Evolutionary conservation across 2,888 invertebrate species (phyloP).

Genomic region (Epinotia bilunana): DNA sequence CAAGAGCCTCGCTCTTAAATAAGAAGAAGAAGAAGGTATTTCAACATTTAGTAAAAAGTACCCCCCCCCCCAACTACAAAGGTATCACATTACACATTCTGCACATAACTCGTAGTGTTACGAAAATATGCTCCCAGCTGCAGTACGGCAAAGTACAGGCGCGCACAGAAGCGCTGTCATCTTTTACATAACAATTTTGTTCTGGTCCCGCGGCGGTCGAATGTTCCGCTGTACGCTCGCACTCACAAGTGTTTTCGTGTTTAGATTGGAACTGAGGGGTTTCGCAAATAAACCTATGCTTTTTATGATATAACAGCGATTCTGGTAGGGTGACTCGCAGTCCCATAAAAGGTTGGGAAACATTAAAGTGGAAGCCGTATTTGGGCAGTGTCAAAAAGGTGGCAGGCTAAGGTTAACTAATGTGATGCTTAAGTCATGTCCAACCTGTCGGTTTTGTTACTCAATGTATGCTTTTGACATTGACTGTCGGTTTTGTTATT

Average conservation of each 20-base stretch:
- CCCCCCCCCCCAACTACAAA: not conserved
- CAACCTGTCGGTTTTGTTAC: no score
- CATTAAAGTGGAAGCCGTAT: no score
- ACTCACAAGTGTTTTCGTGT: constrained; percentile 23
- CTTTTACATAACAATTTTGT: constrained; percentile 49
- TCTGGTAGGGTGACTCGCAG: not conserved
- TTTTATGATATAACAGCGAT: not conserved
- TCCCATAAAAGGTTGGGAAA: no score
- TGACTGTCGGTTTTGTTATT: no score
- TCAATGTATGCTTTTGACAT: no score
- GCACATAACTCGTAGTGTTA: constrained; percentile 1
- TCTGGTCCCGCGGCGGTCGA: constrained; percentile 40
- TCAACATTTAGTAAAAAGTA: not conserved
- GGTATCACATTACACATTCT: constrained; percentile 1
- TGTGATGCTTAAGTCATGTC: no score
- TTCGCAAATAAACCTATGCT: not conserved
- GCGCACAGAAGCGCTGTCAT: constrained; percentile 48
- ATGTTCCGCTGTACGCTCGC: constrained; percentile 34
- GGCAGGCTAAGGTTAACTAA: no score
- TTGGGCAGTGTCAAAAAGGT: no score
- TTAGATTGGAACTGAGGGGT: not conserved
- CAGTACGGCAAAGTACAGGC: constrained; percentile 43
- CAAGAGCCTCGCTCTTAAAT: no score
- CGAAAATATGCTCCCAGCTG: constrained; percentile 37
- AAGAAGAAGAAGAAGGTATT: not conserved